Percentiles rank a stretch among this genome's conserved stretches.
phyloP scores from a whole-genome alignment of 2,888 invertebrate genomes.

The Miltochrista miniata region DNA sequence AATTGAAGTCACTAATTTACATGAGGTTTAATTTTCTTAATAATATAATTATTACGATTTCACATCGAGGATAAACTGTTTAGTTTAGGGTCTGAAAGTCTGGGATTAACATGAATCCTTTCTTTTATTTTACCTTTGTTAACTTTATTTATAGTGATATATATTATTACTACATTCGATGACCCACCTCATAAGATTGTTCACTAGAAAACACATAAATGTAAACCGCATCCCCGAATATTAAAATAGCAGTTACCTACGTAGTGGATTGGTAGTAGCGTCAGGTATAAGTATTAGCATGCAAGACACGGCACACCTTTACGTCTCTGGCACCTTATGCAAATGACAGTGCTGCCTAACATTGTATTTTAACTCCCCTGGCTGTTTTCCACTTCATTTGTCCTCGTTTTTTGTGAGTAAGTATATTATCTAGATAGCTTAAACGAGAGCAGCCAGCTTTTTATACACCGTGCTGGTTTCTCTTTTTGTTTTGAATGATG shows the following conservation, averaged over 20 bases:
- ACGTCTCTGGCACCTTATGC: slow-evolving; percentile 50
- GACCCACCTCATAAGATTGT: too few species aligned
- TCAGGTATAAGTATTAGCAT: slow-evolving; percentile 46
- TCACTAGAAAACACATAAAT: not conserved
- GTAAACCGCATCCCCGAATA: slow-evolving; percentile 8
- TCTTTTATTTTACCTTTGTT: too few species aligned
- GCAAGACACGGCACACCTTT: slow-evolving; percentile 47
- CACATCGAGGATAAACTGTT: too few species aligned
- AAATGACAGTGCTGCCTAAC: slow-evolving; percentile 45
- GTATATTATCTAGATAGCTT: not conserved
- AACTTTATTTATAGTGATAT: too few species aligned
- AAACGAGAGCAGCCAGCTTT: not conserved
- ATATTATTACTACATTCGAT: too few species aligned
- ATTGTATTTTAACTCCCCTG: slow-evolving; percentile 44
- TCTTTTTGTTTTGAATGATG: not conserved
- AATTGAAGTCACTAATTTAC: too few species aligned
- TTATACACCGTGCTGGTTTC: too few species aligned
- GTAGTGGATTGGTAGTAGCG: slow-evolving; percentile 46
- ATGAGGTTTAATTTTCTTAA: too few species aligned
- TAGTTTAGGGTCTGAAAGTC: too few species aligned
- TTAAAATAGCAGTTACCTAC: slow-evolving; percentile 19
- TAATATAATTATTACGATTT: too few species aligned
- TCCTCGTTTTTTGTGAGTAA: slow-evolving; percentile 17
- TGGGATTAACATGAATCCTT: too few species aligned
- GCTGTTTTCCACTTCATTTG: slow-evolving; percentile 45